Conservation (phyloP, 2,113 vertebrate species). For the Aspiorhynchus laticeps region DNA sequence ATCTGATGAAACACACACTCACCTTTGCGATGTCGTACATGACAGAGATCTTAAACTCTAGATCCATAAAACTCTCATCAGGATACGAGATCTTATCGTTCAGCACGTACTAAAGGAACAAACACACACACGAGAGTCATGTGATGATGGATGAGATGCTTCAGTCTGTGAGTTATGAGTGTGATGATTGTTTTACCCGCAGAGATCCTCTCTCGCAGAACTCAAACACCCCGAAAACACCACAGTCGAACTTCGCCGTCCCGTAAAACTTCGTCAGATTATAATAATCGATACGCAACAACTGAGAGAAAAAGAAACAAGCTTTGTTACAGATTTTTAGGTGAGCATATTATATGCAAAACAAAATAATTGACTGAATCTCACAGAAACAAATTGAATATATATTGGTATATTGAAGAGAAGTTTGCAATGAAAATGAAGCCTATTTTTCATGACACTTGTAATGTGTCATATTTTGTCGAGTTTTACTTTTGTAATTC, state of each 20-base stretch:
- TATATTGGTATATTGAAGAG: too few relatives aligned
- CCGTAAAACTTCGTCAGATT: slow-evolving; percentile 99
- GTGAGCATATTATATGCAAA: background rate
- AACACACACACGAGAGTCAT: background rate
- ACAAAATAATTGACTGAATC: background rate
- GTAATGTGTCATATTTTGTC: too few relatives aligned
- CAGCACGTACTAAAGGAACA: slow-evolving; percentile 83
- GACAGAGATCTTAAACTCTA: slow-evolving; percentile 98
- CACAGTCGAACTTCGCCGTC: slow-evolving; percentile 90
- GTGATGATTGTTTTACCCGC: slow-evolving; percentile 74
- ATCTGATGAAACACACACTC: slow-evolving; percentile 41
- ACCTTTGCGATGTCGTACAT: slow-evolving; percentile 99
- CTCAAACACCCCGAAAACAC: slow-evolving; percentile 90
- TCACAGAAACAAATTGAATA: background rate
- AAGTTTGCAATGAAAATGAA: too few relatives aligned
- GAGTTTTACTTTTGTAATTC: too few relatives aligned
- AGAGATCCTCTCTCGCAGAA: slow-evolving; percentile 94
- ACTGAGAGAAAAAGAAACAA: slow-evolving; percentile 67
- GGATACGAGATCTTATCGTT: slow-evolving; percentile 96
- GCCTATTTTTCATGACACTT: too few relatives aligned
- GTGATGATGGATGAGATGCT: background rate
- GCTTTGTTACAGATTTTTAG: background rate
- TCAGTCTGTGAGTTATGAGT: background rate
- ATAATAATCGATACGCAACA: slow-evolving; percentile 93
- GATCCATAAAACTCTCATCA: slow-evolving; percentile 96